Evolutionary conservation across 2,113 vertebrate species (phyloP), one percentile per base, ranked within the genome.

Genomic region (Grammatotria lemairii): DNA sequence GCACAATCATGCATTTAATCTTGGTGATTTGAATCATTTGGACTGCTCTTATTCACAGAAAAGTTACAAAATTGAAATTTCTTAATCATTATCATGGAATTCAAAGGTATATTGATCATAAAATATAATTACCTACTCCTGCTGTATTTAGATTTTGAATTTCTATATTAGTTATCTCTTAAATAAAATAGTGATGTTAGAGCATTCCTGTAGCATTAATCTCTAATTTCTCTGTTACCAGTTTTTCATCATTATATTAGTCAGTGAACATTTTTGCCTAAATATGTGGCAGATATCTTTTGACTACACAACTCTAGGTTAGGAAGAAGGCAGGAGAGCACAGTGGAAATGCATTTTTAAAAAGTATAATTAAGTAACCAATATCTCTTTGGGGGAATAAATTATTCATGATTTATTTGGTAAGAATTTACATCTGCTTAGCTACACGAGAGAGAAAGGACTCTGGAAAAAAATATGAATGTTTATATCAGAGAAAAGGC

Each of bases 311-410:
- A 47, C 23, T 9, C 5, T 80, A 90, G 68, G 78, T 82, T 85
- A 42, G 31, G 6, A 40, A 75, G 55, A 84, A 80, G 16, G 38
- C 73, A 58, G 86, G 9, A 86, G 45, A 85, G n/a, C 88, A 57
- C 11, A 83, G 65, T 83, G 85, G 31, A 45, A 85, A 91, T 91
- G 94, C 87, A 95, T 96, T 90, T 96, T 95, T 93, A 93, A 91
- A 95, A 95, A 95, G 92, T 93, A 91, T 95, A 95, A 96, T 96
- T 94, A 96, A 96, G 94, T 92, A 92, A 87, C 93, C 94, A 94
- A 92, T 93, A 95, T 95, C 65, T 95, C 94, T 95, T 91, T 92
- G 85, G 92, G 92, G 91, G 91, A 85, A 94, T 95, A 55, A 94
- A 95, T 96, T 91, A 96, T 96, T 95, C 92, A 96, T 95, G 17